These are phyloP conservation scores for Drosophila rellima DNA, from an alignment of 2,888 invertebrate genomes.

Conservation along the genomic window DNA sequence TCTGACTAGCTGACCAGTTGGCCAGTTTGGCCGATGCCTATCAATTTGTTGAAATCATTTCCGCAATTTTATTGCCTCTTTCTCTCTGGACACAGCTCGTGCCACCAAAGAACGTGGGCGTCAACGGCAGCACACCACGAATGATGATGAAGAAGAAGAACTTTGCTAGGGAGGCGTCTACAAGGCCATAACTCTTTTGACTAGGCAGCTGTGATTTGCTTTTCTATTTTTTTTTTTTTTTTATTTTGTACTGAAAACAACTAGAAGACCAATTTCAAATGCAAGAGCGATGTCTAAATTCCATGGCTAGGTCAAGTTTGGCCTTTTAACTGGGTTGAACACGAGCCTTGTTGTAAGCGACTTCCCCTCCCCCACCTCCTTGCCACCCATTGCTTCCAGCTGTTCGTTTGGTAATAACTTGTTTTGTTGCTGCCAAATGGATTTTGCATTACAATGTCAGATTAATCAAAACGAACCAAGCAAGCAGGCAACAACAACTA, in stretches of 20 bases:
- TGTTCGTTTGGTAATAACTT: slow-evolving; percentile 68
- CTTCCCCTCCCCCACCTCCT: neutral
- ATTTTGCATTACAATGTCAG: slow-evolving; percentile 83
- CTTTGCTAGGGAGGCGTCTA: slow-evolving; percentile 45
- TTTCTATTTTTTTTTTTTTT: slow-evolving; percentile 1
- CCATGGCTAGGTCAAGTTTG: slow-evolving; percentile 81
- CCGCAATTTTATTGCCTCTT: slow-evolving; percentile 78
- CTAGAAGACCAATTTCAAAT: slow-evolving; percentile 31
- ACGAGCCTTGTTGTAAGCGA: slow-evolving; percentile 64
- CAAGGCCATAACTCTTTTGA: slow-evolving; percentile 68
- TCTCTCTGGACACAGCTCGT: slow-evolving; percentile 50
- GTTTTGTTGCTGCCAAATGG: slow-evolving; percentile 75
- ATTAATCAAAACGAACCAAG: slow-evolving; percentile 77
- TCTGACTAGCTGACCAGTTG: slow-evolving; percentile 8
- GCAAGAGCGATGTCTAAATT: slow-evolving; percentile 74
- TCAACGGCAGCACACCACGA: slow-evolving; percentile 40
- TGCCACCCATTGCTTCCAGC: slow-evolving; percentile 1
- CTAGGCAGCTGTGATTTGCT: slow-evolving; percentile 47
- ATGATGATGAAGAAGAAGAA: slow-evolving; percentile 5
- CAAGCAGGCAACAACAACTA: slow-evolving; percentile 50
- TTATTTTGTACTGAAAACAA: neutral
- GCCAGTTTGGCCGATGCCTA: slow-evolving; percentile 65
- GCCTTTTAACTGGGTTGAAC: slow-evolving; percentile 79
- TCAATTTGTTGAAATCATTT: slow-evolving; percentile 83
- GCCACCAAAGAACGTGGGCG: slow-evolving; percentile 72